phyloP scores from a whole-genome alignment of 2,888 invertebrate species.

The Drosophila neoperkinsi region DNA sequence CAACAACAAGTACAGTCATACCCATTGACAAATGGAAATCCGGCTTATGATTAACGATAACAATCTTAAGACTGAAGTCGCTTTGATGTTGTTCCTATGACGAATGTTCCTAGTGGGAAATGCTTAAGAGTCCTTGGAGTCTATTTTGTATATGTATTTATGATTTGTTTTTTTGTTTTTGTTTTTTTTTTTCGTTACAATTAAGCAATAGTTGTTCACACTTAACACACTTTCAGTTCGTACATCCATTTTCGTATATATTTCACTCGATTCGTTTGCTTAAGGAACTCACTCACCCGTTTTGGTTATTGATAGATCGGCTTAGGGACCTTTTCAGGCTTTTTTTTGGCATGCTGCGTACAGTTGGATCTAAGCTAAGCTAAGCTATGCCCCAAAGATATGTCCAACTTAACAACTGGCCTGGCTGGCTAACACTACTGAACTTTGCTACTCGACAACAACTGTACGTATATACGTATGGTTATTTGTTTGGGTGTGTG shows the following conservation, averaged over 20 bases:
- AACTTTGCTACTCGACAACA: constrained; percentile 26
- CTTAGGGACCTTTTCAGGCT: constrained; percentile 30
- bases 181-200: background rate
- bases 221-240: constrained; percentile 44
- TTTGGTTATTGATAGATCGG: constrained; percentile 42
- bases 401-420: constrained; percentile 27
- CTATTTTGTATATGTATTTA: constrained; percentile 17
- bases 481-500: background rate
- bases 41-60: constrained; percentile 55
- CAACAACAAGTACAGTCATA: constrained; percentile 65
- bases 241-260: constrained; percentile 40
- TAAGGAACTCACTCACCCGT: constrained; percentile 70
- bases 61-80: constrained; percentile 58
- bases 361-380: constrained; percentile 59
- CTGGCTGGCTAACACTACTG: constrained; percentile 49
- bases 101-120: constrained; percentile 52
- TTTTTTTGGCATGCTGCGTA: constrained; percentile 50
- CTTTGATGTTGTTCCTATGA: constrained; percentile 60
- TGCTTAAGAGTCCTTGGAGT: constrained; percentile 41
- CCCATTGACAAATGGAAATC: constrained; percentile 57
- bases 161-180: constrained; percentile 6
- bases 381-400: constrained; percentile 37
- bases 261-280: constrained; percentile 40
- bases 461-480: constrained; percentile 20
- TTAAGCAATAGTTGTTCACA: constrained; percentile 21